Base-by-base conservation (phyloP, 2,797 vertebrate species). In the Peromyscus nudipes region DNA sequence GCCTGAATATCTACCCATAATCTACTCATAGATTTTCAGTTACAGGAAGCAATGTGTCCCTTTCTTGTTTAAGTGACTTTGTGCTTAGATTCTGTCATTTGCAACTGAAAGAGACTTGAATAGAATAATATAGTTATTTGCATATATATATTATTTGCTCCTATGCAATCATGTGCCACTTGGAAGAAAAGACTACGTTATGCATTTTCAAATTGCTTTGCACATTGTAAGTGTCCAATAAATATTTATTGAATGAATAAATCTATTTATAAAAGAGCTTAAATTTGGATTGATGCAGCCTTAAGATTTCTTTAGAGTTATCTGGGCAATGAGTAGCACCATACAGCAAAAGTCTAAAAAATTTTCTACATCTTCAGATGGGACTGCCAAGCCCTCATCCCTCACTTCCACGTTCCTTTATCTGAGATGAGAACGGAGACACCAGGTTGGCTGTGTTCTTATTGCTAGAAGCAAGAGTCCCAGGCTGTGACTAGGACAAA, bases 201-300 rank as follows among this genome's bases (percentile, higher is more conserved):
- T 90, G 90, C 91, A 75, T 82, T 98, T 84, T 94, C 71, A 96
- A 84, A 94, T 94, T 91, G 65, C 83, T 96, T 97, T 92, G 55
- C 76, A 73, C 62, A 81, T 87, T 97, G 52, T 97, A 92, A 95
- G 57, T 86, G 79, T 81, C 97, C 95, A 97, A 97, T 97, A 98
- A 95, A 97, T 98, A 97, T 96, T 96, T 97, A 97, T 94, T 94
- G 89, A 97, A 84, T 96, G 96, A 97, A 92, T 96, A 96, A 92
- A 80, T 96, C 52, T 92, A 88, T 95, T 96, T 96, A 93, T 91
- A 95, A 97, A 95, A 94, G 65, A 94, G 69, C 79, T 95, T 94
- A 95, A 64, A 88, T 97, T 95, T 96, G 80, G 89, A 92, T 82
- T 95, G 91, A 90, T 84, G 10, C n/a, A 49, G 27, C 90, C 89